Evolutionary conservation across 1,140 invertebrate species (phyloP).

Genomic region (Anadara kagoshimensis): DNA sequence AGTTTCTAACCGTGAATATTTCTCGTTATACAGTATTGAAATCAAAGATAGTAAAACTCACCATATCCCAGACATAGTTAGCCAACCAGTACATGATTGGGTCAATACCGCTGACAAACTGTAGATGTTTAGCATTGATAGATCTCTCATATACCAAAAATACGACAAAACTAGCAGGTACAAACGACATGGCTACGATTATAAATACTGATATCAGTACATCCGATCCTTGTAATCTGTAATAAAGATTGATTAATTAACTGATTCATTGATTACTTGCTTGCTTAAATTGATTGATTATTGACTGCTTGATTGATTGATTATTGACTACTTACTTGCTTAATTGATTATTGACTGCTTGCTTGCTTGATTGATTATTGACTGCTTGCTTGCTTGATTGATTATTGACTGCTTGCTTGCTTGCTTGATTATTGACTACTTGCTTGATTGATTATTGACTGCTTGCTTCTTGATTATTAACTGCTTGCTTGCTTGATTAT

Average conservation of each 20-base stretch:
- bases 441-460: no score
- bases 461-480: no score
- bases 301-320: background rate
- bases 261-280: no score
- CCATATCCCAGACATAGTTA: conserved; percentile 80
- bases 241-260: conserved; percentile 31
- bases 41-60: conserved; percentile 42
- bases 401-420: no score
- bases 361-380: no score
- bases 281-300: background rate
- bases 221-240: conserved; percentile 75
- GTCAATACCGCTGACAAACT: conserved; percentile 84
- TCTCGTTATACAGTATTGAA: no score
- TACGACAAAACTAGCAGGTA: conserved; percentile 84
- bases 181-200: conserved; percentile 80
- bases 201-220: conserved; percentile 78
- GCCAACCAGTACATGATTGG: conserved; percentile 75
- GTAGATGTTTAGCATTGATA: conserved; percentile 80
- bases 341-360: no score
- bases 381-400: no score
- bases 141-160: conserved; percentile 82
- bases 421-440: no score
- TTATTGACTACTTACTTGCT: no score
- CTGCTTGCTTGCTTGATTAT: no score
- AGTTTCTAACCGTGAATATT: no score